A percentile compares a stretch with the other conserved stretches of the same genome.
These are phyloP conservation scores for Bolinopsis microptera DNA, from an alignment of 37 sponge, comb jelly and placozoan species.

Conservation along the genomic window DNA sequence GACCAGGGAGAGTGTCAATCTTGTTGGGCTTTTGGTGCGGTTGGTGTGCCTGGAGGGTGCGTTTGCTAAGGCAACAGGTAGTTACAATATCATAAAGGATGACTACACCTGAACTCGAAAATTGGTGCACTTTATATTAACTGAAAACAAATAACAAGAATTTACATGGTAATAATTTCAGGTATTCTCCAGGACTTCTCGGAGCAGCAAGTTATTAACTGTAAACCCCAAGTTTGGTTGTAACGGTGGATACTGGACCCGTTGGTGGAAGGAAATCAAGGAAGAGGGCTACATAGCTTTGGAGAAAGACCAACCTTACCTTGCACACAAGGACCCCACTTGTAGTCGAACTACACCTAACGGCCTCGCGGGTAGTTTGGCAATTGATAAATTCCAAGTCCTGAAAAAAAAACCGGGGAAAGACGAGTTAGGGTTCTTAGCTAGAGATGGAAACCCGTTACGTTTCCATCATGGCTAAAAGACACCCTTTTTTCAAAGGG, in stretches of 20 bases:
- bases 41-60: slow-evolving; percentile 3
- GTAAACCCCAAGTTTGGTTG: background rate
- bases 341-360: background rate
- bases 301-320: background rate
- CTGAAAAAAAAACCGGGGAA: background rate
- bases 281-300: background rate
- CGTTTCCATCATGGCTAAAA: background rate
- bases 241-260: background rate
- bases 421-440: background rate
- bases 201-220: background rate
- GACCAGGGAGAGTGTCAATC: background rate
- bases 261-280: slow-evolving; percentile 1
- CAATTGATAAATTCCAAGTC: background rate
- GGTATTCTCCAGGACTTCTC: background rate
- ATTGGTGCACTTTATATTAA: no score
- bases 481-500: background rate
- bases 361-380: background rate
- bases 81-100: no score
- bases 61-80: slow-evolving; percentile 4
- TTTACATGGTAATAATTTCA: no score
- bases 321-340: background rate
- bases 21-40: slow-evolving; percentile 17
- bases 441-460: background rate
- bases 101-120: no score
- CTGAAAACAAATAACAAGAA: no score